Evolutionary conservation across 2,797 vertebrate species (phyloP).

Genomic region (Onychomys leucogaster): DNA sequence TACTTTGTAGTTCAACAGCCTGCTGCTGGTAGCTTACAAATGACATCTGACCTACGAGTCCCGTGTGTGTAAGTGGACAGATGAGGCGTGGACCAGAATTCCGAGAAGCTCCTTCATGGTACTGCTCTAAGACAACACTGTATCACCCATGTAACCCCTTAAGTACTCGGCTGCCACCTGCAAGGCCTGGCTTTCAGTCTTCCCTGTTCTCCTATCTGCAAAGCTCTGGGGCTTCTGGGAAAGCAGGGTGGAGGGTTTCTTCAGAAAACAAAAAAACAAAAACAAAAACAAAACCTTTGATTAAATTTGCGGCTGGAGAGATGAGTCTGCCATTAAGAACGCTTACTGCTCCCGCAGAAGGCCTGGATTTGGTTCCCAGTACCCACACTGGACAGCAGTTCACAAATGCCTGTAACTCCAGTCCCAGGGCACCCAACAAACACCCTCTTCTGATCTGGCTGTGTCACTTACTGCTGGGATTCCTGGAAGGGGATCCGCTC

Average conservation of each 20-base stretch:
- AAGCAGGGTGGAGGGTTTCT: slow-evolving; percentile 39
- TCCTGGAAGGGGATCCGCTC: background rate
- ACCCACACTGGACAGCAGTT: background rate
- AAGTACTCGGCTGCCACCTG: slow-evolving; percentile 67
- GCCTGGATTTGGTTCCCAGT: background rate
- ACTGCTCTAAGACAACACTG: slow-evolving; percentile 83
- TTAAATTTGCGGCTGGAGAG: slow-evolving; percentile 18
- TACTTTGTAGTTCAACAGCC: slow-evolving; percentile 79
- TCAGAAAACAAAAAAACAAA: slow-evolving; percentile 28
- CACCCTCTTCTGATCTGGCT: background rate
- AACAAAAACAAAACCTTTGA: slow-evolving; percentile 48
- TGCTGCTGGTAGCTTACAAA: slow-evolving; percentile 81
- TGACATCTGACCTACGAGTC: slow-evolving; percentile 73
- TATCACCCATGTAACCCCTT: slow-evolving; percentile 82
- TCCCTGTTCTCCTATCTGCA: slow-evolving; percentile 58
- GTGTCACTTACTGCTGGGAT: background rate
- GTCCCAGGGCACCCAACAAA: background rate
- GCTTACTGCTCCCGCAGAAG: background rate
- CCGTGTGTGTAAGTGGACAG: slow-evolving; percentile 77
- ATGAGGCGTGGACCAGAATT: slow-evolving; percentile 81
- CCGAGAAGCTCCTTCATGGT: slow-evolving; percentile 79
- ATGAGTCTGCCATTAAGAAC: background rate
- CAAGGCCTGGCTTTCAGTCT: slow-evolving; percentile 61
- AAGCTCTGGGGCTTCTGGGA: slow-evolving; percentile 66
- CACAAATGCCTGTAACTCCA: background rate